A percentile compares a stretch with the other conserved stretches of the same genome.
phyloP scores from a whole-genome alignment of 2,113 vertebrate genomes.

The Dipodomys merriami region DNA sequence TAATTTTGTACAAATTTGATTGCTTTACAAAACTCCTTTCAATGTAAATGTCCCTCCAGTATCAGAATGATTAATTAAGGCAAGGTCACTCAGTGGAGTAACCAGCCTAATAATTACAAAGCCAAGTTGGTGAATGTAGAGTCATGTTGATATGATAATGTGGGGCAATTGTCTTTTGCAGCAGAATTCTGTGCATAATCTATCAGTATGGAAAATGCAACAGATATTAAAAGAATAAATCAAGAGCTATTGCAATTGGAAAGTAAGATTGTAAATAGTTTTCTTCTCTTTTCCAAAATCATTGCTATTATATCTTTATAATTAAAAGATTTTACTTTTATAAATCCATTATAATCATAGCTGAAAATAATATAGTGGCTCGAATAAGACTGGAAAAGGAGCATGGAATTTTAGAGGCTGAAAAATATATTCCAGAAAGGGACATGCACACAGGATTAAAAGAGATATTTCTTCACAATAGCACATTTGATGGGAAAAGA shows the following conservation, averaged over 20 bases:
- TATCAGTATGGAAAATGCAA: slow-evolving; percentile 10
- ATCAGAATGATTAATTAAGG: neutral
- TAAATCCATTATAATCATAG: neutral
- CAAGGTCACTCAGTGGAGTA: neutral
- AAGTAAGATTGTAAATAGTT: slow-evolving; percentile 49
- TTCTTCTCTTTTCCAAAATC: slow-evolving; percentile 43
- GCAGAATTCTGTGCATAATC: neutral
- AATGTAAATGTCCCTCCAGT: neutral
- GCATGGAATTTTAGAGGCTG: neutral
- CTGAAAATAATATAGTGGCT: slow-evolving; percentile 17
- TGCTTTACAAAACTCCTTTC: slow-evolving; percentile 39
- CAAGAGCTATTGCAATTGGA: neutral
- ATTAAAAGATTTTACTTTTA: slow-evolving; percentile 52
- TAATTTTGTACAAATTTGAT: slow-evolving; percentile 19
- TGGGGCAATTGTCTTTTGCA: neutral
- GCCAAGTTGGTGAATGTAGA: neutral
- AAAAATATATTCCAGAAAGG: slow-evolving; percentile 57
- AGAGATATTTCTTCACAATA: slow-evolving; percentile 47
- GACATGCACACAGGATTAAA: slow-evolving; percentile 12
- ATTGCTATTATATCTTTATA: slow-evolving; percentile 13
- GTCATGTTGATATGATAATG: neutral
- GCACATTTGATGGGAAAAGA: slow-evolving; percentile 53
- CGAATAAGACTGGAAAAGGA: slow-evolving; percentile 23
- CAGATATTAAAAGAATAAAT: slow-evolving; percentile 46
- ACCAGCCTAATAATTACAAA: neutral